Percentiles rank a stretch among this genome's conserved stretches.
phyloP scores from a whole-genome alignment of 2,888 invertebrate genomes.

The Ennomos fuscantarius region DNA sequence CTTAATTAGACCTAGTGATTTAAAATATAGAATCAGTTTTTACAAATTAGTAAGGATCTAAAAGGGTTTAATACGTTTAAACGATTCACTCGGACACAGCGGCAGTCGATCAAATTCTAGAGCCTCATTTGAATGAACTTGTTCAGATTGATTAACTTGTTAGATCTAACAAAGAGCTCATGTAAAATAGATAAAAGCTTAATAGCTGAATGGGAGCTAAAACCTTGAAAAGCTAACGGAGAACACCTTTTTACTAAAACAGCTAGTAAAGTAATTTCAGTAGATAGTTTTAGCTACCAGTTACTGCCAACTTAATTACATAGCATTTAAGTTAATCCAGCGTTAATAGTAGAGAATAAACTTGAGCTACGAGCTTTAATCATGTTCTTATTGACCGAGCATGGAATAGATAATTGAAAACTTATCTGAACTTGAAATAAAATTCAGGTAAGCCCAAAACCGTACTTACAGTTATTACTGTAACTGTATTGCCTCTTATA shows the following conservation, averaged over 20 bases:
- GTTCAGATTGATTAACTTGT: conserved; percentile 13
- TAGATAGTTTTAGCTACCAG: conserved; percentile 5
- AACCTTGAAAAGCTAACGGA: not conserved
- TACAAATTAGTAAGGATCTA: not conserved
- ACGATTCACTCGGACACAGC: not conserved
- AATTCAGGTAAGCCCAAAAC: too few species aligned
- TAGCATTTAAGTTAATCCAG: conserved; percentile 12
- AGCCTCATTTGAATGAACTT: conserved; percentile 4
- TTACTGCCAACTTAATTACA: not conserved
- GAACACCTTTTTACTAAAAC: not conserved
- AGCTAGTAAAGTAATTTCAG: conserved; percentile 4
- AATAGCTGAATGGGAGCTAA: too few species aligned
- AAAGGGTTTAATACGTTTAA: not conserved
- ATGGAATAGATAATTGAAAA: too few species aligned
- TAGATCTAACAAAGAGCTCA: conserved; percentile 7
- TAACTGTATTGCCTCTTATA: too few species aligned
- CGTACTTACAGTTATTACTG: too few species aligned
- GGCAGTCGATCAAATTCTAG: not conserved
- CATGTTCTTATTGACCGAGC: too few species aligned
- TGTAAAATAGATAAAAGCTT: not conserved
- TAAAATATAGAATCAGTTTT: not conserved
- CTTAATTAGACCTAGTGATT: too few species aligned
- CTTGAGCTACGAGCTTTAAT: conserved; percentile 9
- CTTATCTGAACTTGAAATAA: too few species aligned
- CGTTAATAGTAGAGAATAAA: conserved; percentile 9